phyloP scores from a whole-genome alignment of 1,140 invertebrate genomes.

The Anastatus disparis region DNA sequence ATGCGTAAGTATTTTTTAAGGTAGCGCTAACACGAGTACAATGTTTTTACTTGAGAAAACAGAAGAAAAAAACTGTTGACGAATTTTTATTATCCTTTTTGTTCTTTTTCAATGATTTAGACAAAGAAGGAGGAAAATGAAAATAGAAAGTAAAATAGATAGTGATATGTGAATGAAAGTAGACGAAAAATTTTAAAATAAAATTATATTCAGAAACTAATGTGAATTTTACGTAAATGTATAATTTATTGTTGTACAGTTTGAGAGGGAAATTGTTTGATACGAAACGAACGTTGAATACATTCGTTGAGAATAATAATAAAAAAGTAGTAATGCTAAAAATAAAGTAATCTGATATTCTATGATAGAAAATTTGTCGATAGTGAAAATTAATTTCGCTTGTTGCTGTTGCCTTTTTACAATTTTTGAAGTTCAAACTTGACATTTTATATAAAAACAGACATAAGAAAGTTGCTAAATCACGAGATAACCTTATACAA shows the following conservation, averaged over 20 bases:
- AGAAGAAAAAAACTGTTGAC: constrained; percentile 24
- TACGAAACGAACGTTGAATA: constrained; percentile 7
- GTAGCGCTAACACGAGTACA: not conserved
- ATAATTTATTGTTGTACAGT: constrained; percentile 41
- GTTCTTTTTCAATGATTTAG: constrained; percentile 18
- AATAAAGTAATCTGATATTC: constrained; percentile 23
- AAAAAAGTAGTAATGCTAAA: constrained; percentile 14
- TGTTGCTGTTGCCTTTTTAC: constrained; percentile 35
- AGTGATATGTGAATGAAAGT: constrained; percentile 37
- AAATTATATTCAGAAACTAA: constrained; percentile 36
- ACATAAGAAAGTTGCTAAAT: constrained; percentile 26
- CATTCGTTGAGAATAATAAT: constrained; percentile 17
- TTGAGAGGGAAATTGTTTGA: constrained; percentile 18
- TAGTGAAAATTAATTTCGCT: constrained; percentile 35
- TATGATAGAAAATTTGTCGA: not conserved
- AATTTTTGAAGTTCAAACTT: constrained; percentile 25
- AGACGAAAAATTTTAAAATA: constrained; percentile 16
- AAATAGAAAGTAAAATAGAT: constrained; percentile 10
- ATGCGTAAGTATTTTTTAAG: not conserved
- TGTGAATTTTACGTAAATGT: constrained; percentile 31
- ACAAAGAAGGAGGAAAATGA: constrained; percentile 21
- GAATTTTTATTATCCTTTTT: constrained; percentile 22
- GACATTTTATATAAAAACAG: constrained; percentile 3
- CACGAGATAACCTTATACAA: constrained; percentile 30
- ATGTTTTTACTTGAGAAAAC: constrained; percentile 26